Conservation (phyloP, 2,888 invertebrate species). For the Hirtodrosophila confusa region DNA sequence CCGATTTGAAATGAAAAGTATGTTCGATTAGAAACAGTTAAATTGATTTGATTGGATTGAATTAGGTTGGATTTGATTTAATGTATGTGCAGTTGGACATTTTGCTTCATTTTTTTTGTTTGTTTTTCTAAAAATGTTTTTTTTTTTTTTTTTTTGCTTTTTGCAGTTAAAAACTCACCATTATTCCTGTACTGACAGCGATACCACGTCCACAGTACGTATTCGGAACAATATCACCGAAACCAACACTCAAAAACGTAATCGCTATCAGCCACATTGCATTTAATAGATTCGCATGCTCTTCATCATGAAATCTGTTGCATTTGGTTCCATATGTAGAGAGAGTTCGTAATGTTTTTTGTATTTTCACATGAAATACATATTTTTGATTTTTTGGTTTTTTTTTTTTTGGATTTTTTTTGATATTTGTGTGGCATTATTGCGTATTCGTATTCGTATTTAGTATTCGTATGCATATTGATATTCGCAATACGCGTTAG, state of each 20-base stretch:
- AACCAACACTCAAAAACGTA: constrained; percentile 99
- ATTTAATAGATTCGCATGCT: constrained; percentile 99
- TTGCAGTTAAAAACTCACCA: constrained; percentile 91
- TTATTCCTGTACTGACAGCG: constrained; percentile 99
- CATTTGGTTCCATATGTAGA: constrained; percentile 35
- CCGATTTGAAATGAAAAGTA: constrained; percentile 31
- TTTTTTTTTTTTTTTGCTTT: constrained; percentile 40
- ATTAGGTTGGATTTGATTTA: constrained; percentile 17
- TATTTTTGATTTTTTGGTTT: constrained; percentile 26
- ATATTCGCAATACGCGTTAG: constrained; percentile 26
- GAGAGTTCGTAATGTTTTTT: constrained; percentile 16
- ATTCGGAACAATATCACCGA: constrained; percentile 99
- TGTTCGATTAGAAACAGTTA: constrained; percentile 34
- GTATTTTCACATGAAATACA: constrained; percentile 31
- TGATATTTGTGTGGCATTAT: constrained; percentile 33
- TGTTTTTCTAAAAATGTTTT: constrained; percentile 3
- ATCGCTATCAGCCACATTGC: constrained; percentile 99
- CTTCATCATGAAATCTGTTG: constrained; percentile 97
- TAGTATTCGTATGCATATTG: constrained; percentile 14
- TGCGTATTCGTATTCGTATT: constrained; percentile 11
- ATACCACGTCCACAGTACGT: constrained; percentile 99
- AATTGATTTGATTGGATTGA: constrained; percentile 14
- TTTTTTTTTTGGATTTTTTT: constrained; percentile 22
- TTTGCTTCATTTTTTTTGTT: constrained; percentile 2
- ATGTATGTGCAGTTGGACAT: constrained; percentile 58